A percentile compares a stretch with the other conserved stretches of the same genome.
These are phyloP conservation scores for Okapia johnstoni DNA, from an alignment of 2,113 vertebrate genomes.

Conservation along the genomic window DNA sequence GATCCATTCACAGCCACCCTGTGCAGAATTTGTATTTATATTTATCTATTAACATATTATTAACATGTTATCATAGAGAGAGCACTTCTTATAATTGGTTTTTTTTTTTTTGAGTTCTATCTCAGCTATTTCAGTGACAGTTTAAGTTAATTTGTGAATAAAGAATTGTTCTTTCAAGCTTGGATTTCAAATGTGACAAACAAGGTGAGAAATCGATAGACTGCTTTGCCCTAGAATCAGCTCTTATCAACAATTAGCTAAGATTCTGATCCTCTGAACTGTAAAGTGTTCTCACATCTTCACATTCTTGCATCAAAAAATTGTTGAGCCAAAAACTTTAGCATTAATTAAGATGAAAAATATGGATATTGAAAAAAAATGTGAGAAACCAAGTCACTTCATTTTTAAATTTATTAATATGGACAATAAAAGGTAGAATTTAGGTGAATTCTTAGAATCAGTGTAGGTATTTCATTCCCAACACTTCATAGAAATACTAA, in stretches of 20 bases:
- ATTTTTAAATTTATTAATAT: not conserved
- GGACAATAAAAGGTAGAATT: not conserved
- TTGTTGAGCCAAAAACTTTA: not conserved
- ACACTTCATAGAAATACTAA: not conserved
- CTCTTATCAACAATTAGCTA: not conserved
- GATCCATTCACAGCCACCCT: not conserved
- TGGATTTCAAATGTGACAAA: not conserved
- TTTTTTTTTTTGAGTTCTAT: not conserved
- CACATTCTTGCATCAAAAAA: not conserved
- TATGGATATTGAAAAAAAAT: not conserved
- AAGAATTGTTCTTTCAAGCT: not conserved
- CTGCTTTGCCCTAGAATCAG: not conserved
- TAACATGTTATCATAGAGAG: not conserved
- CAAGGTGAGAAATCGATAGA: not conserved
- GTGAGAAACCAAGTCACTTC: not conserved
- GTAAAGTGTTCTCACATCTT: not conserved
- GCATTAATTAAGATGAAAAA: not conserved
- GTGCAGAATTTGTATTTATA: not conserved
- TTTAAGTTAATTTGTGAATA: not conserved
- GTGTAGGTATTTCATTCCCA: not conserved
- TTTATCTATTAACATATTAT: not conserved
- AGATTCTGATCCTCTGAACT: not conserved
- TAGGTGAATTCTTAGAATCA: not conserved
- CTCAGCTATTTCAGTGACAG: not conserved
- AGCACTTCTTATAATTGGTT: not conserved